These are phyloP conservation scores for Oscheius onirici DNA, from an alignment of 2,888 invertebrate species.

Conservation along the genomic window DNA sequence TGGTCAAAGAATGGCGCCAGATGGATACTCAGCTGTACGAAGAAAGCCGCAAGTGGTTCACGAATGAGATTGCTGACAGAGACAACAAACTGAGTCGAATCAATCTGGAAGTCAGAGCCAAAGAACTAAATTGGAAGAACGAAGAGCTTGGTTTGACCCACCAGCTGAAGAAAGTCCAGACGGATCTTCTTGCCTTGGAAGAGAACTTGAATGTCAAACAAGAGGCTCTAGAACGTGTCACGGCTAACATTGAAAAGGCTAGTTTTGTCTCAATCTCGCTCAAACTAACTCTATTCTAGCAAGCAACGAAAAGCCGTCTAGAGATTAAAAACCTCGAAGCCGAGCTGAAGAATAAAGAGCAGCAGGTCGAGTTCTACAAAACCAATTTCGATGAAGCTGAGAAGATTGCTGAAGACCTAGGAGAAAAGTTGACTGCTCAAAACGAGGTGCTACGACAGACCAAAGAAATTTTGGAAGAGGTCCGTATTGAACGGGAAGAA, in stretches of 20 bases:
- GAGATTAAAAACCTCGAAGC: conserved; percentile 24
- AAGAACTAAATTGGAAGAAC: conserved; percentile 35
- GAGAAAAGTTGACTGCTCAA: conserved; percentile 9
- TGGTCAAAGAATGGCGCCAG: conserved; percentile 40
- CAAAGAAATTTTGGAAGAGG: conserved; percentile 21
- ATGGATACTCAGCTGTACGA: conserved; percentile 38
- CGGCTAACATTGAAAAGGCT: conserved; percentile 22
- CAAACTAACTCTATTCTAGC: not conserved
- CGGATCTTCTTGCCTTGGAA: conserved; percentile 5
- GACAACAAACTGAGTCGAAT: conserved; percentile 56
- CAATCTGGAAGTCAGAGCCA: conserved; percentile 45
- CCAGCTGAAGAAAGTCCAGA: conserved; percentile 11
- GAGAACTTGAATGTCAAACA: conserved; percentile 4
- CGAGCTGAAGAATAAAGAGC: conserved; percentile 31
- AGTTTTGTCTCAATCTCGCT: not conserved
- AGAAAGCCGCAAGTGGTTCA: conserved; percentile 46
- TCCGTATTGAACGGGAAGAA: conserved; percentile 14
- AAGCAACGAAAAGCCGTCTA: conserved; percentile 11
- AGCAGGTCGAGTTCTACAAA: conserved; percentile 33
- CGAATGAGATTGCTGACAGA: conserved; percentile 57
- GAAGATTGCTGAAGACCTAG: not conserved
- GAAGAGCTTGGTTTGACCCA: conserved; percentile 22
- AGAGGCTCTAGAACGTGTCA: conserved; percentile 22
- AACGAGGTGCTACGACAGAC: conserved; percentile 4
- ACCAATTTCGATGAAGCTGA: conserved; percentile 28